Conservation (phyloP, 2,113 vertebrate genomes). For the Nannobrachium achirus region DNA sequence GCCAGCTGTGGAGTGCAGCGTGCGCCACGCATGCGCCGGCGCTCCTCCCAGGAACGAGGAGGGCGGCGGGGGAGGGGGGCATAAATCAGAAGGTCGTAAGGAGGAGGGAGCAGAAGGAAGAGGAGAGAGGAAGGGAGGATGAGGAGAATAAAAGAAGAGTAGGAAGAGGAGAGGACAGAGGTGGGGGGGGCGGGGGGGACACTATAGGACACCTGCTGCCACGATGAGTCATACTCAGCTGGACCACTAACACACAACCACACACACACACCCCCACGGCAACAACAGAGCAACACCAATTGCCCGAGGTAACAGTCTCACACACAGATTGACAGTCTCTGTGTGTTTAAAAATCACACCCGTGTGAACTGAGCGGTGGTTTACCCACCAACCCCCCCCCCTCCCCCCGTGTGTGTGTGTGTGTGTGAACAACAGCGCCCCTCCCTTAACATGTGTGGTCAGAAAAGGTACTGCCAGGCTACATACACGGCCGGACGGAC, state of each 20-base stretch:
- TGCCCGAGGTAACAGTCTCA: constrained; percentile 3
- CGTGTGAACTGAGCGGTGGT: no score
- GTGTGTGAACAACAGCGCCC: no score
- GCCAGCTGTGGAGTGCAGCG: constrained; percentile 27
- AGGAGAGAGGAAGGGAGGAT: constrained; percentile 22
- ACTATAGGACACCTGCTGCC: constrained; percentile 77
- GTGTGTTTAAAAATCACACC: no score
- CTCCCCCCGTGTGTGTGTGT: no score
- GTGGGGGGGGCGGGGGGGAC: constrained; percentile 38
- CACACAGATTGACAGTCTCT: neutral
- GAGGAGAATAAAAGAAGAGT: constrained; percentile 15
- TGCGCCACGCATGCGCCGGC: neutral
- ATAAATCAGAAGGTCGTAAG: neutral
- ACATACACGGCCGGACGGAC: no score
- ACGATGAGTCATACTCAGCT: constrained; percentile 74
- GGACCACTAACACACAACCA: constrained; percentile 44
- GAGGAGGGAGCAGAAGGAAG: neutral
- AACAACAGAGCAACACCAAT: constrained; percentile 19
- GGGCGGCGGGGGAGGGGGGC: neutral
- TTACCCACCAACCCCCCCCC: no score
- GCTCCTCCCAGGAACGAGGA: constrained; percentile 29
- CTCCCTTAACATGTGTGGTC: no score
- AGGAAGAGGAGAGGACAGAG: constrained; percentile 22
- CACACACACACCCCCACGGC: constrained; percentile 19
- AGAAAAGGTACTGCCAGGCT: no score